Base-by-base conservation (phyloP, 2,113 vertebrate genomes). In the Microtus ochrogaster region DNA sequence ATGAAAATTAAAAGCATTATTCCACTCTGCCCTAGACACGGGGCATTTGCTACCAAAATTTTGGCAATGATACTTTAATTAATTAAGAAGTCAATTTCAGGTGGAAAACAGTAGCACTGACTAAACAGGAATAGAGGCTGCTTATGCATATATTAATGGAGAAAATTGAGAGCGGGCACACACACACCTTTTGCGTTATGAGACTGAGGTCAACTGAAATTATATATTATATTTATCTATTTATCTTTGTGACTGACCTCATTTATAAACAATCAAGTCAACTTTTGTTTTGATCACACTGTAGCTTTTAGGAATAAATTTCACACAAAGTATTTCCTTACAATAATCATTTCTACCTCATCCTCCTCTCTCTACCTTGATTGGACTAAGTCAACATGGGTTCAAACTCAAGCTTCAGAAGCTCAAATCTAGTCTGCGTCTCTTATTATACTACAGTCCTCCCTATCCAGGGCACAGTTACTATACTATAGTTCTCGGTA, bases 331-430 rank as follows among this genome's bases (percentile, higher is more conserved):
- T 47, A 93, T 66, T 92, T 94, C 68, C 85, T 92, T 88, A 91
- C 87, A 94, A 30, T 93, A 90, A 92, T 92, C 52, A 86, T 82
- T 94, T 95, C 73, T 86, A 82, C 72, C 65, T 92, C 58, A 88
- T 24, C 89, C 87, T 66, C 63, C 90, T 90, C 94, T 96, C 85
- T 68, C 92, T 83, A 90, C 88, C 88, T 77, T 93, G 90, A 49
- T 47, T 93, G n/a, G 77, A 82, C 44, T 55, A 68, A 92, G 90
- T 70, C 72, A 90, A 61, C 70, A 84, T 26, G 61, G 14, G 44
- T 85, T 92, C 41, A 58, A 72, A 94, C 28, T 79, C 22, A 77
- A 89, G 44, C 28, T 90, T 41, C 10, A 68, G 39, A 26, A 84
- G 21, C 39, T n/a, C 10, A 47, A 13, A 5, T 78, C 52, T 55